Conservation (phyloP, 2,888 invertebrate species). For the Noctuana brunneofusca region DNA sequence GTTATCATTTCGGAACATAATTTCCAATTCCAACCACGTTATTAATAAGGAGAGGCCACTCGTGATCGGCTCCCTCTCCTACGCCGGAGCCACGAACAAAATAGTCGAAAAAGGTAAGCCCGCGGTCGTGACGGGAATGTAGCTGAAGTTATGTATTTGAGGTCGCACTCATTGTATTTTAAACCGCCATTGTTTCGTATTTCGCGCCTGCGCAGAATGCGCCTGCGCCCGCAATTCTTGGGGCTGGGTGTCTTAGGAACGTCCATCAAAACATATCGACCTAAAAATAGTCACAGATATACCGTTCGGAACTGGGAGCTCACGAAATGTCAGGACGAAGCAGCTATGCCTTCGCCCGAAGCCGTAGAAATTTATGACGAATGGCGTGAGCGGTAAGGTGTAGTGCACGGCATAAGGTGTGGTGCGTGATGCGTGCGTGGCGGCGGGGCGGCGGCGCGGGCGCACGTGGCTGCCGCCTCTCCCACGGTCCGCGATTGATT, state of each 20-base stretch:
- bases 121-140: conserved; percentile 79
- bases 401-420: conserved; percentile 19
- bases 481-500: conserved; percentile 68
- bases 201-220: conserved; percentile 70
- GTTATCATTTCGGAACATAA: conserved; percentile 40
- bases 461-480: conserved; percentile 54
- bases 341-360: neutral
- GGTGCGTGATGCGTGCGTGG: conserved; percentile 13
- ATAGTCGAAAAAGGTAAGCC: conserved; percentile 76
- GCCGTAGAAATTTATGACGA: conserved; percentile 13
- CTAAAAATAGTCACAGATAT: conserved; percentile 48
- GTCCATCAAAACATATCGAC: conserved; percentile 50
- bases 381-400: conserved; percentile 15
- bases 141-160: conserved; percentile 71
- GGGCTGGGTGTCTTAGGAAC: conserved; percentile 35
- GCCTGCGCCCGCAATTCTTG: conserved; percentile 31
- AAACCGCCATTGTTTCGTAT: conserved; percentile 79
- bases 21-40: conserved; percentile 73
- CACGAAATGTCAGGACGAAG: conserved; percentile 34
- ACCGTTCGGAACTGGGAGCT: conserved; percentile 37
- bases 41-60: conserved; percentile 71
- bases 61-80: conserved; percentile 61
- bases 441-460: conserved; percentile 36
- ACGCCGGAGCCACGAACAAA: conserved; percentile 60
- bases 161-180: conserved; percentile 78